Base-by-base conservation (phyloP, 53 echinoderm and acorn worm genomes). In the Arbacia lixula region DNA sequence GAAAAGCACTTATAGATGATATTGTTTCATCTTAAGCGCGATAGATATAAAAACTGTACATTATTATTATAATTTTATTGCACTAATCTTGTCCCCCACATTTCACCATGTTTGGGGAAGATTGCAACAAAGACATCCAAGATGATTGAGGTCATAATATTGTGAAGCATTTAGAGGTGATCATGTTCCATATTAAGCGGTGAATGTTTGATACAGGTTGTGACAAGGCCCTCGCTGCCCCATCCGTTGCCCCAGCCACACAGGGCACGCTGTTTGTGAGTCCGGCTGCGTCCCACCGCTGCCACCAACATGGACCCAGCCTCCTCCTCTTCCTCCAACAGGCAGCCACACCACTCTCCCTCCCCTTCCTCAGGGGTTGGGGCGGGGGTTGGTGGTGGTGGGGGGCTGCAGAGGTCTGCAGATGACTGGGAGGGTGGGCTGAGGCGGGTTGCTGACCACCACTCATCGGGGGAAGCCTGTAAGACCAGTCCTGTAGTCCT, bases 401-500 rank as follows among this genome's bases (percentile, higher is more conserved):
- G n/a, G n/a, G n/a, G n/a, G 4, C 5, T 20, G 5, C 57, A 56
- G 12, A 56, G 57, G n/a, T 5, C 14, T 5, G 21, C 21, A 20
- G 12, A 5, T 5, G 12, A 10, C 5, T 56, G 57, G 64, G 64
- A 64, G 5, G 9, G n/a, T n/a, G n/a, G 64, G 8, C 28, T 51
- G 43, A 28, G 37, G 33, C 64, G 2, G 8, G 16, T 10, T 26
- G 27, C 62, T 28, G 63, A 43, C 12, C 39, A 77, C 10, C 37
- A 2, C 0, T 37, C 77, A 2, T 56, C 24, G 28, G 42, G 5
- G 3, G 69, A 43, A 69, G 69, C 24, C 25, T 40, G 43, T 14
- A 69, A 69, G 69, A 8, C 25, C 69, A 74, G 53, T 34, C 62
- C 64, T 1, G 63, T 81, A 64, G 20, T 81, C 1, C 64, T 81